Evolutionary conservation across 2,797 vertebrate species (phyloP).

Genomic region (Sebastes nivosus): DNA sequence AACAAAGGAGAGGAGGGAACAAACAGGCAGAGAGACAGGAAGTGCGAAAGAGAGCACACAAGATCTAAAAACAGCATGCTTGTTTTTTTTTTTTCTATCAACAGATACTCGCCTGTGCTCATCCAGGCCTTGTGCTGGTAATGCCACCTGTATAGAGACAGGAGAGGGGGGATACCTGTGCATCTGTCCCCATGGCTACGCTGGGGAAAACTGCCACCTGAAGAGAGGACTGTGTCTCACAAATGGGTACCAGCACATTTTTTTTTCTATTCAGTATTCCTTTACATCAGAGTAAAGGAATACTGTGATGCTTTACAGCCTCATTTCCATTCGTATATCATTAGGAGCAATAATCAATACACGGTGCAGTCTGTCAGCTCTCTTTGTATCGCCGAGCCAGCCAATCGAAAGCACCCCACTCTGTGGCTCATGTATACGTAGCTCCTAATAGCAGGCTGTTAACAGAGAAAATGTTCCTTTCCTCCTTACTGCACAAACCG

Average conservation of each 20-base stretch:
- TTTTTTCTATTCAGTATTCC: constrained; percentile 3
- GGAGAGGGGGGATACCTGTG: constrained; percentile 88
- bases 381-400: neutral
- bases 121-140: constrained; percentile 87
- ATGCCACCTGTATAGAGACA: constrained; percentile 90
- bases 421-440: neutral
- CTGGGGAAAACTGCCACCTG: constrained; percentile 85
- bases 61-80: constrained; percentile 52
- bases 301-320: neutral
- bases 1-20: constrained; percentile 3
- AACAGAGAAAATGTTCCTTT: neutral
- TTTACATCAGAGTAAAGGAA: neutral
- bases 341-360: constrained; percentile 32
- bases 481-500: neutral
- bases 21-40: neutral
- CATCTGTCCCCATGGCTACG: constrained; percentile 85
- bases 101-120: constrained; percentile 88
- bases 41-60: neutral
- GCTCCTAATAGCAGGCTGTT: neutral
- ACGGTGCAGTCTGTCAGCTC: neutral
- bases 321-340: neutral
- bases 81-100: neutral
- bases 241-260: constrained; percentile 81
- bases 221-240: constrained; percentile 84
- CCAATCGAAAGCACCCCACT: neutral